Percentiles rank a stretch among this genome's conserved stretches.
These are phyloP conservation scores for Rugalucina vietnamica DNA, from an alignment of 2,888 invertebrate genomes.

Conservation along the genomic window DNA sequence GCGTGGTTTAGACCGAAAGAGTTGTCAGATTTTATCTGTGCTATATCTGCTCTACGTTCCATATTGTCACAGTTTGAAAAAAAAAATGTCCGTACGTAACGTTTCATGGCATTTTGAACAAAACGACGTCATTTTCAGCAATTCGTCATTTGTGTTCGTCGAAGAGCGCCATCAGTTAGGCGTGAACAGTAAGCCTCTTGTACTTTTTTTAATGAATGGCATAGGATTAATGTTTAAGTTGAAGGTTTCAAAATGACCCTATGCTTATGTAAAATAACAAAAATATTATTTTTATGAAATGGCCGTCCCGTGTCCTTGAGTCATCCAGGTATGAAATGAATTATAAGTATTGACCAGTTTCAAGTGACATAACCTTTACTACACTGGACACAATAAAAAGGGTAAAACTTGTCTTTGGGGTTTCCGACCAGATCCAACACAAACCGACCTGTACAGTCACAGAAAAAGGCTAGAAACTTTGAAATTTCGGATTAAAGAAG, in stretches of 20 bases:
- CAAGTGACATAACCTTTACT: neutral
- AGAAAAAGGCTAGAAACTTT: no score
- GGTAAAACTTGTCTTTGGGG: no score
- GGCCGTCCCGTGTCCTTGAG: neutral
- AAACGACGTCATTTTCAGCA: no score
- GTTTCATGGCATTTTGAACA: neutral
- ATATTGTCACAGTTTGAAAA: neutral
- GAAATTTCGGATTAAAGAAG: no score
- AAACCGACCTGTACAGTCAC: no score
- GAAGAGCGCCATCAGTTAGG: no score
- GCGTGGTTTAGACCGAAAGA: no score
- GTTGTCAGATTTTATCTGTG: no score
- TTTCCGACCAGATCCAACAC: no score
- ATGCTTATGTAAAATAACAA: neutral
- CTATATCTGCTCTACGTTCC: neutral
- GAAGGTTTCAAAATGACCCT: no score
- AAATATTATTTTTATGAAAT: neutral
- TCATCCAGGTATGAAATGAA: slow-evolving; percentile 8
- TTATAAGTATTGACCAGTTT: neutral
- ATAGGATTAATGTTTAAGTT: neutral
- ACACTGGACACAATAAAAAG: neutral
- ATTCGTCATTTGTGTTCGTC: no score
- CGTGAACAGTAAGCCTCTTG: neutral
- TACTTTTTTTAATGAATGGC: neutral
- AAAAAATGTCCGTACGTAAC: neutral